A percentile compares a stretch with the other conserved stretches of the same genome.
These are phyloP conservation scores for Muscicapa striata DNA, from an alignment of 2,797 vertebrate genomes.

Conservation along the genomic window DNA sequence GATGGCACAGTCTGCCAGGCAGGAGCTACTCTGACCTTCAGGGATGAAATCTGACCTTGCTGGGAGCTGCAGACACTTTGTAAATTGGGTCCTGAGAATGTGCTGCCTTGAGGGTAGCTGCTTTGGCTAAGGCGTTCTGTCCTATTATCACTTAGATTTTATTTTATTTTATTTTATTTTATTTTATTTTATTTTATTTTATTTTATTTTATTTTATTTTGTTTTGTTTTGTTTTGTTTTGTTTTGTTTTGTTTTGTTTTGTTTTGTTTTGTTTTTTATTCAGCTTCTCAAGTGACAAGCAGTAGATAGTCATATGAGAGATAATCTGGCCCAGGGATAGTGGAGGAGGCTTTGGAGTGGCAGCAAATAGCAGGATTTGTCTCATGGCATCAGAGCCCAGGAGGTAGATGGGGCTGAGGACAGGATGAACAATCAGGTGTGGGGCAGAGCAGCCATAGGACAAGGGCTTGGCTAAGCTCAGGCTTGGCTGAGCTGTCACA, in stretches of 20 bases:
- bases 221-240: not conserved
- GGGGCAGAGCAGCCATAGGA: not conserved
- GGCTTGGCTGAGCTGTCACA: not conserved
- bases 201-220: not conserved
- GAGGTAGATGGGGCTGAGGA: not conserved
- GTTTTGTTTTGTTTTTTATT: not conserved
- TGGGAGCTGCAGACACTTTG: not conserved
- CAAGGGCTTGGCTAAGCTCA: not conserved
- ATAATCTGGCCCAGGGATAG: not conserved
- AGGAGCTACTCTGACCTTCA: constrained; percentile 41
- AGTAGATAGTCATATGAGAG: fast-evolving
- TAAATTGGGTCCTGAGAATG: not conserved
- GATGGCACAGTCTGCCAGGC: constrained; percentile 23
- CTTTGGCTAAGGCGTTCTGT: not conserved
- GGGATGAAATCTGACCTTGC: constrained; percentile 41
- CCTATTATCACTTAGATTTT: not conserved
- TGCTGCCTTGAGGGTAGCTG: not conserved
- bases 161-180: not conserved
- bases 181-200: not conserved
- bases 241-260: not conserved
- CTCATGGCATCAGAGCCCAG: not conserved
- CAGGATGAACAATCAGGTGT: not conserved
- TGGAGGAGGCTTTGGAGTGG: not conserved
- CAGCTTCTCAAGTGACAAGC: not conserved
- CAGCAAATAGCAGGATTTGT: not conserved